Evolutionary conservation across 2,113 vertebrate species (phyloP), one percentile per base, ranked within the genome.

Genomic region (Alaudala cheleensis): DNA sequence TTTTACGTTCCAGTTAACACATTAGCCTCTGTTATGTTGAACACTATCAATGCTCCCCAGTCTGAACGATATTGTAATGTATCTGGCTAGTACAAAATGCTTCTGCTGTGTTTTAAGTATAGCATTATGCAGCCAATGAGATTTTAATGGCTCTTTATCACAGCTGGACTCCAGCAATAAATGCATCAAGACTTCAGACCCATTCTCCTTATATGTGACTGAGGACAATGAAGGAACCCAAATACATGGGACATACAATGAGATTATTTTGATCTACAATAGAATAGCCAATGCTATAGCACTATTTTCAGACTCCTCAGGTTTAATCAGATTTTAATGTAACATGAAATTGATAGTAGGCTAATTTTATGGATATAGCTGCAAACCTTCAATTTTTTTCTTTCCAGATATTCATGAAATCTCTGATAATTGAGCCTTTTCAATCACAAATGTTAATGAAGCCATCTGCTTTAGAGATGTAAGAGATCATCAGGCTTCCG

Each of bases 291-390:
- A 25, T 62, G 86, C 51, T 57, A 9, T 78, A 94, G 76, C 67
- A 91, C 89, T 95, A 39, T 97, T 96, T 97, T 94, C 69, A 92
- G 67, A 86, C 70, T 94, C 15, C 70, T 94, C 15, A 29, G 34
- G 71, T 89, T 91, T 95, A 85, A 96, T 92, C 58, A 80, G 54
- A 90, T 94, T 97, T 97, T 96, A 96, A 96, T 97, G 93, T 78
- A 90, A 54, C 26, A 95, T 61, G 95, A 96, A 96, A 96, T 93
- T 73, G 61, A 81, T 97, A 96, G 86, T 95, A 91, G 61, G 64
- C 92, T 96, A 91, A 81, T 73, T 88, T 87, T 92, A 67, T 49
- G 81, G 67, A 13, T 26, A 69, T 3, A 96, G 67, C 90, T 92
- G 86, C 87, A 95, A 86, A 76, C 34, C 40, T 93, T 77, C 31